A percentile compares a stretch with the other conserved stretches of the same genome.
Conservation (phyloP, 1,140 invertebrate genomes). For the Octopus sinensis region DNA sequence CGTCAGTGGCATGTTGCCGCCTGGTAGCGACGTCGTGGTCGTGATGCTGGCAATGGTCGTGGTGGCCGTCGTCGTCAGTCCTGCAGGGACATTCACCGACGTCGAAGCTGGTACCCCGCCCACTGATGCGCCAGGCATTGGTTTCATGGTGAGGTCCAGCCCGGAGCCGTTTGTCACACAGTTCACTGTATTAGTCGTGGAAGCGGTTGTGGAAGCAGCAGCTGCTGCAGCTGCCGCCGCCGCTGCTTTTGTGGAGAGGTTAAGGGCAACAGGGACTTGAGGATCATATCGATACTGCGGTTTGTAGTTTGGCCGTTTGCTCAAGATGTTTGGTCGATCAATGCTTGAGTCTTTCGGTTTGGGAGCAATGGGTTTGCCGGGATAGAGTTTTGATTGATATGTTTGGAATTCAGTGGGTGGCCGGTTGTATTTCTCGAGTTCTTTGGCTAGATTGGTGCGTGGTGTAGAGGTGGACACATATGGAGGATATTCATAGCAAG, state of each 20-base stretch:
- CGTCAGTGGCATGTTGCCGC: neutral
- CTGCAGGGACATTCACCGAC: neutral
- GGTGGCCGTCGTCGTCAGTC: neutral
- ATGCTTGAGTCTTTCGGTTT: conserved; percentile 25
- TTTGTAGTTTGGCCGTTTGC: conserved; percentile 58
- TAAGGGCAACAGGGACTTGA: conserved; percentile 25
- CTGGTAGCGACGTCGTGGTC: neutral
- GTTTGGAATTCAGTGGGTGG: conserved; percentile 21
- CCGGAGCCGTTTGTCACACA: conserved; percentile 6
- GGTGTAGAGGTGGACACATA: conserved; percentile 49
- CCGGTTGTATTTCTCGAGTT: conserved; percentile 56
- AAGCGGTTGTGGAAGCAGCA: too few species aligned
- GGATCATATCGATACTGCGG: conserved; percentile 78
- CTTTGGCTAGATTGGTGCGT: conserved; percentile 52
- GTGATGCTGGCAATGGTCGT: neutral
- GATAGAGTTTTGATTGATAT: conserved; percentile 4
- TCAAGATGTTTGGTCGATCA: conserved; percentile 51
- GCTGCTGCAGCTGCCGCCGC: too few species aligned
- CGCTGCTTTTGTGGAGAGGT: conserved; percentile 12
- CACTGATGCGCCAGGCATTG: neutral
- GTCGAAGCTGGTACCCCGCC: neutral
- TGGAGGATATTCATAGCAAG: conserved; percentile 36
- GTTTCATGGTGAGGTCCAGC: conserved; percentile 11
- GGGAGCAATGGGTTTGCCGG: conserved; percentile 14
- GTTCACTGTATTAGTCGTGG: neutral